These are phyloP conservation scores for Scolopax rusticola DNA, from an alignment of 2,797 vertebrate genomes.

Conservation along the genomic window DNA sequence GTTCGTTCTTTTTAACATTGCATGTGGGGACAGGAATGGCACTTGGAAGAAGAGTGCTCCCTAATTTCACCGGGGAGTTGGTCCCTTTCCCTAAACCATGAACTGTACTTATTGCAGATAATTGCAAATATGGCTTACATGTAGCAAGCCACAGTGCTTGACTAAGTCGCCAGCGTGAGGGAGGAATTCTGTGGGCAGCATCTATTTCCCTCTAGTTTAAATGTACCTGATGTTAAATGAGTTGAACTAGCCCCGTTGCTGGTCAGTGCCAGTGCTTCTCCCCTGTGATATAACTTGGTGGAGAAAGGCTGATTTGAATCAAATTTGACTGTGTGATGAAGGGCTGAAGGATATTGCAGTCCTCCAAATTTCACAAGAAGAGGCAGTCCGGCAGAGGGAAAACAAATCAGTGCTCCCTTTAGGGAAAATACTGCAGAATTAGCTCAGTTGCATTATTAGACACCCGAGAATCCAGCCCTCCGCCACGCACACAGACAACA, in stretches of 20 bases:
- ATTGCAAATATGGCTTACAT: not conserved
- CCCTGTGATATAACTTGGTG: not conserved
- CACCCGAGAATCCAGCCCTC: not conserved
- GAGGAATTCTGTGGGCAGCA: not conserved
- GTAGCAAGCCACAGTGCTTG: not conserved
- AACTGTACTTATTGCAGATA: not conserved
- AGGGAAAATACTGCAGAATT: not conserved
- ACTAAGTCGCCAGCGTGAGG: not conserved
- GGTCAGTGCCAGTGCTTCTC: not conserved
- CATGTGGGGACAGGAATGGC: not conserved
- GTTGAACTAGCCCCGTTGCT: not conserved
- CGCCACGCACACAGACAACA: not conserved
- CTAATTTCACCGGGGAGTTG: not conserved
- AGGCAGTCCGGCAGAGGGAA: not conserved
- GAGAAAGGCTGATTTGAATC: not conserved
- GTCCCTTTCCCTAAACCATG: not conserved
- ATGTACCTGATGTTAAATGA: not conserved
- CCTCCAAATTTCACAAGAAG: not conserved
- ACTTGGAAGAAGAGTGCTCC: not conserved
- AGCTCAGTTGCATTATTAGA: not conserved
- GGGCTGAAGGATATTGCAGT: conserved; percentile 10
- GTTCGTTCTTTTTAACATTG: not conserved
- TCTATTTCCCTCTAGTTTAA: not conserved
- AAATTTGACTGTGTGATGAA: conserved; percentile 27
- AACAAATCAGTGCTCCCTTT: not conserved